phyloP scores from a whole-genome alignment of 1,140 invertebrate genomes.

The Drosophila quadrilineata region DNA sequence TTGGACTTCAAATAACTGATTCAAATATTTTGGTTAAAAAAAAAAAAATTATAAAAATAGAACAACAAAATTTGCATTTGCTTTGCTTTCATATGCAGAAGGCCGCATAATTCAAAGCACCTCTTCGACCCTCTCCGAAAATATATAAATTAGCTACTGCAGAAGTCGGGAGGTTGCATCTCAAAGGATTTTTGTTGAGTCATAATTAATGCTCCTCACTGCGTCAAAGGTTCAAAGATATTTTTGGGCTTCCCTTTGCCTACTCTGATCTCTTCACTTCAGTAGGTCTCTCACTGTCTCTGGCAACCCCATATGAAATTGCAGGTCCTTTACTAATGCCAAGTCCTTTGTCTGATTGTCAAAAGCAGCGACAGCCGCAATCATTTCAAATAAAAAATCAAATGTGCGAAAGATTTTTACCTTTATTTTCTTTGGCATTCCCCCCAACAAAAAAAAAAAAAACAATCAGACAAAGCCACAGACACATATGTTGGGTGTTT shows the following conservation, averaged over 20 bases:
- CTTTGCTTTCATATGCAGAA: conserved; percentile 37
- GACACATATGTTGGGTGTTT: too few species aligned
- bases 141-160: conserved; percentile 61
- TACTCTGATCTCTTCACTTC: too few species aligned
- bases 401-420: conserved; percentile 43
- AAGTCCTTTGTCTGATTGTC: conserved; percentile 57
- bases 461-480: too few species aligned
- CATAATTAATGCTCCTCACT: conserved; percentile 69
- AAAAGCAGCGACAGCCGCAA: conserved; percentile 62
- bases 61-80: conserved; percentile 54
- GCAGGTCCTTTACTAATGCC: too few species aligned
- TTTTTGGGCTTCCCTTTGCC: conserved; percentile 13
- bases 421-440: conserved; percentile 45
- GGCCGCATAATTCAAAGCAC: conserved; percentile 39
- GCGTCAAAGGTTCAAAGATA: conserved; percentile 73
- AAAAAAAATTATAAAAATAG: conserved; percentile 50
- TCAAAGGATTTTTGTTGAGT: conserved; percentile 47
- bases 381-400: conserved; percentile 52
- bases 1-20: too few species aligned
- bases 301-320: too few species aligned
- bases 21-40: conserved; percentile 4
- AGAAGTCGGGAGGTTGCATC: conserved; percentile 24
- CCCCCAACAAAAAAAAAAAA: not conserved
- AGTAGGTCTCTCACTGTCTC: too few species aligned
- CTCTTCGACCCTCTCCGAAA: conserved; percentile 21